Conservation (phyloP, 2,797 vertebrate genomes). For the Darevskia mixta region DNA sequence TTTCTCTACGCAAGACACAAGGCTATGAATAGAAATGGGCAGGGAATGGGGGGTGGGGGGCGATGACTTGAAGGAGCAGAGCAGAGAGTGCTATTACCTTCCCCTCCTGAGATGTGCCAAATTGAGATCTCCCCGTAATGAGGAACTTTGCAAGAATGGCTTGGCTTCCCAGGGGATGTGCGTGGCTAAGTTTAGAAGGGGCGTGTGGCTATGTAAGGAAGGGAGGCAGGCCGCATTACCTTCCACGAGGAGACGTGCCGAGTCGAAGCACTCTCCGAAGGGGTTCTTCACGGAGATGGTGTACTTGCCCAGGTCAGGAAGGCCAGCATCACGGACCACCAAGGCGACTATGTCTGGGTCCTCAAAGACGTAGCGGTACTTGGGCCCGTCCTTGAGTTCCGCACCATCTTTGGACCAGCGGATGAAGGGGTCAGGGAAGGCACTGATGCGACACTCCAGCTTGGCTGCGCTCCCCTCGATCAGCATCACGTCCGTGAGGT, state of each 20-base stretch:
- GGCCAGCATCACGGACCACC: constrained; percentile 73
- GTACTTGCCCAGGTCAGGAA: constrained; percentile 78
- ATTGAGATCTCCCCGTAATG: not conserved
- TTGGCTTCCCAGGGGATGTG: constrained; percentile 17
- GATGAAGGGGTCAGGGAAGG: constrained; percentile 80
- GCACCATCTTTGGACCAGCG: constrained; percentile 77
- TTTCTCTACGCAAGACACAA: not conserved
- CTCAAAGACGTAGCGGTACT: constrained; percentile 78
- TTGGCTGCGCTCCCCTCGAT: constrained; percentile 79
- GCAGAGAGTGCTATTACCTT: not conserved
- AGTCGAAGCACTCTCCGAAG: constrained; percentile 77
- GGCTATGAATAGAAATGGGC: constrained; percentile 36
- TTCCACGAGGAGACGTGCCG: constrained; percentile 77
- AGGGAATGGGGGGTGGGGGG: not conserved
- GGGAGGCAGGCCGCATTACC: constrained; percentile 54
- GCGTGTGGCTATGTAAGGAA: constrained; percentile 1
- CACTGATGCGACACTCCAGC: constrained; percentile 77
- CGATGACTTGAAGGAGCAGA: constrained; percentile 13
- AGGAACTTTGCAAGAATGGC: constrained; percentile 1
- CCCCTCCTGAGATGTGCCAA: not conserved
- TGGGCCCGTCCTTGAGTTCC: constrained; percentile 78
- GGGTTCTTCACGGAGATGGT: constrained; percentile 77
- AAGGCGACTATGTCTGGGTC: constrained; percentile 78
- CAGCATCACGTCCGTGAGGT: constrained; percentile 77
- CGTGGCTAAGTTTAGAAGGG: constrained; percentile 30